Evolutionary conservation across 2,888 invertebrate species (phyloP).

Genomic region (Caenorhabditis drosophilae): DNA sequence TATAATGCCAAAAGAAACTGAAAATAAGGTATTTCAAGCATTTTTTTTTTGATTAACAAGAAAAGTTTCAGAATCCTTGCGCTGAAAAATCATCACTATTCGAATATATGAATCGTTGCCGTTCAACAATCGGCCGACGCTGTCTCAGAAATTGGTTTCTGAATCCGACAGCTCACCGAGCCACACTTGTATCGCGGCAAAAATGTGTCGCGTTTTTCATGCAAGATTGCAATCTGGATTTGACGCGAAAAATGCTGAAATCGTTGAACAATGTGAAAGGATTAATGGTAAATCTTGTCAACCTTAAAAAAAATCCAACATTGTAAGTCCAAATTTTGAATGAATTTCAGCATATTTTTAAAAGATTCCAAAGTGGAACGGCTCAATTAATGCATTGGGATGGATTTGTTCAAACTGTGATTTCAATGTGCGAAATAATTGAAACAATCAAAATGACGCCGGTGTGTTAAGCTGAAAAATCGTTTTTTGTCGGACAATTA

Average conservation of each 20-base stretch:
- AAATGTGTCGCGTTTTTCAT: conserved; percentile 79
- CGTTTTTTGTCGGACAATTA: background rate
- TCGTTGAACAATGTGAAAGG: conserved; percentile 8
- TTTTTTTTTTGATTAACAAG: background rate
- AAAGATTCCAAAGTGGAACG: conserved; percentile 24
- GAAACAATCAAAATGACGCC: conserved; percentile 13
- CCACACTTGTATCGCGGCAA: conserved; percentile 76
- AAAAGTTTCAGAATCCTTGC: conserved; percentile 7
- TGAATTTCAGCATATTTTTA: conserved; percentile 21
- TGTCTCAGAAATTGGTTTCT: conserved; percentile 75
- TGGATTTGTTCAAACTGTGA: conserved; percentile 25
- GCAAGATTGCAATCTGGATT: conserved; percentile 62
- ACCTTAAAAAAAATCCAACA: background rate
- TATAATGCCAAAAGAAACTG: conserved; percentile 74
- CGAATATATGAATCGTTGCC: conserved; percentile 77
- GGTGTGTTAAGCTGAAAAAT: conserved; percentile 7
- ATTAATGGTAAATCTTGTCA: conserved; percentile 5
- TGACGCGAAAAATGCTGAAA: conserved; percentile 74
- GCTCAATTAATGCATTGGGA: conserved; percentile 32
- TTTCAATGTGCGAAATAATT: conserved; percentile 15
- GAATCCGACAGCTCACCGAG: conserved; percentile 77
- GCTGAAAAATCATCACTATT: conserved; percentile 33
- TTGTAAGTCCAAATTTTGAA: background rate
- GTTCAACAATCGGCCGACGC: conserved; percentile 76
- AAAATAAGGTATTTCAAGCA: conserved; percentile 12